phyloP scores from a whole-genome alignment of 2,113 vertebrate species.

The Pachycephala philippinensis region DNA sequence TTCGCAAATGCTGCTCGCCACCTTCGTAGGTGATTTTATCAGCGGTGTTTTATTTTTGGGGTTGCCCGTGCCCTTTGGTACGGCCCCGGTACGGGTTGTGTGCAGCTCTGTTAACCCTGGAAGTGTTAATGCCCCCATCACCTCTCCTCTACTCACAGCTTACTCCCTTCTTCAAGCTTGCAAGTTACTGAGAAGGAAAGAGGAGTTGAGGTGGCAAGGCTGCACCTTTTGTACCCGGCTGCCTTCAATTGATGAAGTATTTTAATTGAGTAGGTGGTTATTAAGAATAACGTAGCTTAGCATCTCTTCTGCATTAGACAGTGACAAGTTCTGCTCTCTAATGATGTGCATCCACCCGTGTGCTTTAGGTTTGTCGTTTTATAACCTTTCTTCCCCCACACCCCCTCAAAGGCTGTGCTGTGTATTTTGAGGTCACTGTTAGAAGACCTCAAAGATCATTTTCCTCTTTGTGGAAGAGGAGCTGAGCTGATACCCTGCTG shows the following conservation, averaged over 20 bases:
- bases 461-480: not conserved
- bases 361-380: not conserved
- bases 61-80: not conserved
- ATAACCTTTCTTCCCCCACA: not conserved
- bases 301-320: not conserved
- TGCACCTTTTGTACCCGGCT: fast-evolving
- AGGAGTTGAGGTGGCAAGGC: not conserved
- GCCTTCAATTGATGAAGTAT: not conserved
- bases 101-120: not conserved
- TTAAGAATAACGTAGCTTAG: not conserved
- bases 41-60: fast-evolving
- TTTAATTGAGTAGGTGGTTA: not conserved
- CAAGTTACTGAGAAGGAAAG: not conserved
- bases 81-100: fast-evolving
- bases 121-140: fast-evolving
- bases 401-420: not conserved
- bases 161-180: not conserved
- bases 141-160: fast-evolving
- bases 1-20: fast-evolving
- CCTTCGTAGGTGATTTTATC: fast-evolving
- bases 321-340: not conserved
- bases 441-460: not conserved
- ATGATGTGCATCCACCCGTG: not conserved
- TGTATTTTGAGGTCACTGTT: not conserved
- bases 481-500: not conserved